Conservation (phyloP, 1,140 invertebrate species). For the Hylaeus anthracinus region DNA sequence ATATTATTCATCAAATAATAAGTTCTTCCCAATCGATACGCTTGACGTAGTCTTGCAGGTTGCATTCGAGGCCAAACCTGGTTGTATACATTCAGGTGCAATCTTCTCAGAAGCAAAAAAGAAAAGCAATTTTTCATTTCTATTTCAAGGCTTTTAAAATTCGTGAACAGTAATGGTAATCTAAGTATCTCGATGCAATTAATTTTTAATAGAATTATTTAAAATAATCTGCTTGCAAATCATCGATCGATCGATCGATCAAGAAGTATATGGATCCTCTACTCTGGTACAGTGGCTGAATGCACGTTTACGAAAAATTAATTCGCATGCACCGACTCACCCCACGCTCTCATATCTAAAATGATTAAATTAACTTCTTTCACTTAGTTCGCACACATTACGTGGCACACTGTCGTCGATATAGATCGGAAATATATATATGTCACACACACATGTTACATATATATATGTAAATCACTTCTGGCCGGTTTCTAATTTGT, state of each 20-base stretch:
- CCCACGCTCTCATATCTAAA: slow-evolving; percentile 15
- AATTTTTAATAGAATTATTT: neutral
- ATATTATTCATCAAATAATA: no score
- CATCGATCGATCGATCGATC: slow-evolving; percentile 31
- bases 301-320: slow-evolving; percentile 50
- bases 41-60: no score
- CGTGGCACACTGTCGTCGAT: slow-evolving; percentile 34
- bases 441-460: no score
- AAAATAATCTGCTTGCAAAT: neutral
- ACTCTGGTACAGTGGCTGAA: slow-evolving; percentile 14
- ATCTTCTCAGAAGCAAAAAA: no score
- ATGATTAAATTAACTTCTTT: slow-evolving; percentile 11
- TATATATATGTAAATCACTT: neutral
- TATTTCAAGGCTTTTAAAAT: no score
- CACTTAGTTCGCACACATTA: slow-evolving; percentile 24
- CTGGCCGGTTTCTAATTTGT: slow-evolving; percentile 37
- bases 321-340: slow-evolving; percentile 52
- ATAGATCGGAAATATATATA: slow-evolving; percentile 22
- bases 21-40: no score
- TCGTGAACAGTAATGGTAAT: no score
- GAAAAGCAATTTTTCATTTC: no score
- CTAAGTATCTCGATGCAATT: no score
- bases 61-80: no score
- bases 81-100: no score
- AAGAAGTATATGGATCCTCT: slow-evolving; percentile 26